A percentile compares a stretch with the other conserved stretches of the same genome.
Conservation (phyloP, 2,797 vertebrate species). For the Hippoglossus hippoglossus region DNA sequence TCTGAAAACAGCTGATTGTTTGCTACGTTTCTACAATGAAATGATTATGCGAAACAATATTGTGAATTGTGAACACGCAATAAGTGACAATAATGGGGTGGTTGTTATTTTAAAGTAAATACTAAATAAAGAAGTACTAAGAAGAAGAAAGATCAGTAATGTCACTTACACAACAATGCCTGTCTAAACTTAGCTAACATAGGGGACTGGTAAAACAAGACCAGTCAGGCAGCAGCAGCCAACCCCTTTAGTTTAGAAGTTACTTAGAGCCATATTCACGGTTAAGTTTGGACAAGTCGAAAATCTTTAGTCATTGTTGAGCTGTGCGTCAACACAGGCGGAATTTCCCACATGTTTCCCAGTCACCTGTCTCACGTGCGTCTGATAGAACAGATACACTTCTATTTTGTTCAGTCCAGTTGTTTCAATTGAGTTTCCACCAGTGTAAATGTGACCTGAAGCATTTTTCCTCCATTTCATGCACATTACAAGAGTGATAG, state of each 20-base stretch:
- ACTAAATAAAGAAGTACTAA: not conserved
- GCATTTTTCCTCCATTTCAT: not conserved
- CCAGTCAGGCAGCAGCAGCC: not conserved
- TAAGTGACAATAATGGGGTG: not conserved
- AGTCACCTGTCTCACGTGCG: too few relatives aligned
- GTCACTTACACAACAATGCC: not conserved
- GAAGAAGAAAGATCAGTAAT: not conserved
- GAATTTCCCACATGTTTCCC: not conserved
- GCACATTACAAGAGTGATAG: not conserved
- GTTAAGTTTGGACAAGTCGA: not conserved
- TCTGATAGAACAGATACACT: not conserved
- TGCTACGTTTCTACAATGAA: not conserved
- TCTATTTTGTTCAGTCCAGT: not conserved
- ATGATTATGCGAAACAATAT: conserved; percentile 7
- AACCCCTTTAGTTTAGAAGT: not conserved
- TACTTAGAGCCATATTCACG: not conserved
- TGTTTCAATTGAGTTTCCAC: not conserved
- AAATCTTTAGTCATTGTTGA: too few relatives aligned
- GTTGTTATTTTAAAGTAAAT: not conserved
- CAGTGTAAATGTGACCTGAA: not conserved
- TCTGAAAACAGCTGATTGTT: conserved; percentile 19
- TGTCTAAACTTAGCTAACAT: too few relatives aligned
- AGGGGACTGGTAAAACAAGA: not conserved
- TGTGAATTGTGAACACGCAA: not conserved
- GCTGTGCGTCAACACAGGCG: not conserved